Conservation (phyloP, 2,113 vertebrate species). For the Triplophysa rosa region DNA sequence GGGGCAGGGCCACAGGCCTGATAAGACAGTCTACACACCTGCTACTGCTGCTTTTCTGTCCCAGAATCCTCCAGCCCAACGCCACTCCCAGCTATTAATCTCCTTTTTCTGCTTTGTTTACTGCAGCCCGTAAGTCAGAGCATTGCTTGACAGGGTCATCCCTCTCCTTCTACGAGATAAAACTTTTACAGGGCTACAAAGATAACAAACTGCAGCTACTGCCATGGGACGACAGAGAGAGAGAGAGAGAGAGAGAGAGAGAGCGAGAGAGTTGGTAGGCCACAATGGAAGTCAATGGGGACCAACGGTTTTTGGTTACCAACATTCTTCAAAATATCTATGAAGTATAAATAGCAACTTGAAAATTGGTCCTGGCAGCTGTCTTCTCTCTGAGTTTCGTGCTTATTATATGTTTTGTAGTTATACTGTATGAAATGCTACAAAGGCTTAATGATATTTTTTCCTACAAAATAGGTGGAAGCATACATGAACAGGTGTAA, state of each 20-base stretch:
- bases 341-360: slow-evolving; percentile 62
- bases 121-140: slow-evolving; percentile 65
- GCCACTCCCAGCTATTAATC: slow-evolving; percentile 63
- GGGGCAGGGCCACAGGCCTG: neutral
- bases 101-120: slow-evolving; percentile 70
- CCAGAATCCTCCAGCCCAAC: slow-evolving; percentile 58
- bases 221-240: slow-evolving; percentile 36
- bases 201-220: slow-evolving; percentile 67
- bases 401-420: slow-evolving; percentile 1
- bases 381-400: slow-evolving; percentile 47
- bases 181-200: slow-evolving; percentile 71
- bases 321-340: too few species aligned
- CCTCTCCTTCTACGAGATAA: slow-evolving; percentile 66
- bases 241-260: neutral
- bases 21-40: neutral
- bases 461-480: slow-evolving; percentile 33
- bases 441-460: neutral
- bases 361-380: slow-evolving; percentile 67
- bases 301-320: too few species aligned
- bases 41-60: slow-evolving; percentile 15
- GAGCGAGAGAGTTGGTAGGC: too few species aligned
- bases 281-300: too few species aligned
- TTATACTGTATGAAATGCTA: slow-evolving; percentile 4
- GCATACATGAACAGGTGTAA: slow-evolving; percentile 44
- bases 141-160: slow-evolving; percentile 64